phyloP scores from a whole-genome alignment of 2,797 vertebrate species.

The Scyliorhinus canicula region DNA sequence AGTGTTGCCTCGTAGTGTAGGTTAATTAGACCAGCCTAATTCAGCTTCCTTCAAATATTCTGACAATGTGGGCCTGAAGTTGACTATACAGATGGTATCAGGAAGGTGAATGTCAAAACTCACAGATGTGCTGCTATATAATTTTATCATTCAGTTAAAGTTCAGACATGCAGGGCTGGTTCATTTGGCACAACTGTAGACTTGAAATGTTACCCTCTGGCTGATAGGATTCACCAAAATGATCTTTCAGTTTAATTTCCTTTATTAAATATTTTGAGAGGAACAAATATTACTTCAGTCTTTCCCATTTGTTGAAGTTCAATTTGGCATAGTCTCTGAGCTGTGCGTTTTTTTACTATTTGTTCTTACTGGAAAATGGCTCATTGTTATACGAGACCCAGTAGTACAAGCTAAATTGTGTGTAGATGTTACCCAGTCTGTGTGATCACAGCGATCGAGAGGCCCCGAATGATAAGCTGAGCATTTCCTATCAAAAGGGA shows the following conservation, averaged over 20 bases:
- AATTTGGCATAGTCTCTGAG: background rate
- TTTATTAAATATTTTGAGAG: background rate
- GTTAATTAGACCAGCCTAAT: background rate
- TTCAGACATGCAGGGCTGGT: background rate
- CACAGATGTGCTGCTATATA: background rate
- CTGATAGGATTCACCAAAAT: background rate
- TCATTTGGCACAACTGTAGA: background rate
- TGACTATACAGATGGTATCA: background rate
- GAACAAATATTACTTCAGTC: background rate
- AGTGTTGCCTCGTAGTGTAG: no score
- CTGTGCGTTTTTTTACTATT: background rate
- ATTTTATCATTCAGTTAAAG: background rate
- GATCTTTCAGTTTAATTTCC: background rate
- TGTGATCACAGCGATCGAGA: no score
- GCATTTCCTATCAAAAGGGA: background rate
- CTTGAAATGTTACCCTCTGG: background rate
- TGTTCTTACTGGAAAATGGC: background rate
- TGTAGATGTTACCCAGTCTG: background rate
- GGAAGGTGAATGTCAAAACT: background rate
- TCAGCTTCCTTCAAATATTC: background rate
- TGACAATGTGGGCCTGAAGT: background rate
- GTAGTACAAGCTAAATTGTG: background rate
- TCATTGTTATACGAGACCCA: background rate
- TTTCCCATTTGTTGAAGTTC: background rate
- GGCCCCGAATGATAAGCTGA: no score